Evolutionary conservation across 2,113 vertebrate species (phyloP), one percentile per base, ranked within the genome.

Genomic region (Colaptes auratus): DNA sequence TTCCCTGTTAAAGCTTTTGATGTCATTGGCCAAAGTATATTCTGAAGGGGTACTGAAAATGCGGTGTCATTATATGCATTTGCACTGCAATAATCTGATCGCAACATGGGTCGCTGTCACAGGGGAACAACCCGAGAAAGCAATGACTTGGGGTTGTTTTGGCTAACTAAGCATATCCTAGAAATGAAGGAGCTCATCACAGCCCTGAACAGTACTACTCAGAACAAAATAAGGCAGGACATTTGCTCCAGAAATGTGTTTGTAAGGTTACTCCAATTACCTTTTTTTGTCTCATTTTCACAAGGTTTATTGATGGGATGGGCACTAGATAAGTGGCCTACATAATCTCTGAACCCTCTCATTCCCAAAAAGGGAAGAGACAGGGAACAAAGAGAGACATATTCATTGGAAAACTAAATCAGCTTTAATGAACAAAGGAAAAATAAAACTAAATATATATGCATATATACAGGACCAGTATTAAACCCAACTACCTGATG

Each of bases 41-140:
- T 9, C 21, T 44, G 1, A 2, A 33, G 18, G 11, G 9, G 8
- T 35, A 27, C 15, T 60, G 44, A 59, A 39, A 83, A 88, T 24
- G 19, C 28, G 10, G 21, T 33, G n/a, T 30, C 15, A 6, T 24
- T 17, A 30, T 12, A 14, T 0, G 3, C 7, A 13, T 31, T 61
- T 85, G 36, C 15, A 35, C 13, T 1, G 0, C 19, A 25, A 7
- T 42, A 50, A 17, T 9, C 21, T 77, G 48, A 14, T 20, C 48
- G 15, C 20, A 31, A 17, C 1, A 0, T 20, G 20, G 21, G 12
- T 74, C 53, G 27, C n/a, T 50, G 2, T 4, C 55, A 44, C 12
- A n/a, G 63, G 20, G 11, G 21, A 19, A 10, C 25, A 65, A 55
- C 55, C 30, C 7, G 48, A 27, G 28, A 75, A 66, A 76, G 5